phyloP scores from a whole-genome alignment of 2,888 invertebrate genomes.

The Mantis religiosa region DNA sequence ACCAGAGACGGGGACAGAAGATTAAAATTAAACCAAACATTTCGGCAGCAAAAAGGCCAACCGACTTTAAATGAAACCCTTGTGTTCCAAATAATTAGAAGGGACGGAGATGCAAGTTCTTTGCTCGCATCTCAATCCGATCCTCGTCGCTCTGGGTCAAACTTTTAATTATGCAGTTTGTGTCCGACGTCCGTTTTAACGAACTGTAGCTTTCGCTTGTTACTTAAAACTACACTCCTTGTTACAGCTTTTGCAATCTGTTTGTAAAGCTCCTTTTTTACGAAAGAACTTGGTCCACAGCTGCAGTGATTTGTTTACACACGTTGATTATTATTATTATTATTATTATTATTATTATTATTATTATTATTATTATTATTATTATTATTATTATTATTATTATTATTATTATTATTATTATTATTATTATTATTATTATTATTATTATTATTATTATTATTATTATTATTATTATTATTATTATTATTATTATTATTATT shows the following conservation, averaged over 20 bases:
- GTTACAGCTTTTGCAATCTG: background rate
- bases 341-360: too few species aligned
- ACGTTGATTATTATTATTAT: too few species aligned
- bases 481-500: too few species aligned
- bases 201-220: background rate
- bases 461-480: too few species aligned
- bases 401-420: too few species aligned
- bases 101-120: background rate
- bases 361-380: too few species aligned
- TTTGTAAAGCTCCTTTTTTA: background rate
- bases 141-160: background rate
- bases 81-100: conserved; percentile 1
- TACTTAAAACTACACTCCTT: background rate
- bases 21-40: background rate
- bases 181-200: background rate
- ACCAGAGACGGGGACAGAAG: background rate
- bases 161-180: conserved; percentile 9
- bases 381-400: too few species aligned
- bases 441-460: too few species aligned
- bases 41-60: background rate
- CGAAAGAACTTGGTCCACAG: background rate
- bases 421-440: too few species aligned
- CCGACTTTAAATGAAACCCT: conserved; percentile 4
- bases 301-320: too few species aligned
- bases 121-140: background rate